phyloP scores from a whole-genome alignment of 2,888 invertebrate genomes.

The Gymnocheta viridis region DNA sequence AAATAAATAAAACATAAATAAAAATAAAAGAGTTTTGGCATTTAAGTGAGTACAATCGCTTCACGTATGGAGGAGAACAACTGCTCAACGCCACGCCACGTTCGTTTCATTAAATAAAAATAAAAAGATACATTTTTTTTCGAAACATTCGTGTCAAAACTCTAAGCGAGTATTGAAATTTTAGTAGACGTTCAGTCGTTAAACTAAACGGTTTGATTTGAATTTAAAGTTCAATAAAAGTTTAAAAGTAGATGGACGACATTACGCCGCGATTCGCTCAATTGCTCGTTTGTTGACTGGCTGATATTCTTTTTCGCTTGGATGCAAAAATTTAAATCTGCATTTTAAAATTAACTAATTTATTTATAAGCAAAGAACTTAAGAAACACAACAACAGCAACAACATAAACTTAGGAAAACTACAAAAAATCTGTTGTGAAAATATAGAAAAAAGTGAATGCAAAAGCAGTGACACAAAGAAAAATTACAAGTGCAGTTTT shows the following conservation, averaged over 20 bases:
- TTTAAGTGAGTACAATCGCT: slow-evolving; percentile 1
- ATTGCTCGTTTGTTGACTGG: neutral
- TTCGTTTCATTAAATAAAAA: slow-evolving; percentile 31
- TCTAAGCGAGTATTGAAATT: slow-evolving; percentile 63
- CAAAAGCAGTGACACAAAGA: slow-evolving; percentile 19
- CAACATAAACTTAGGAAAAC: slow-evolving; percentile 24
- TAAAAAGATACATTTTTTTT: slow-evolving; percentile 35
- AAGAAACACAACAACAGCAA: slow-evolving; percentile 29
- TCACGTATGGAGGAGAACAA: slow-evolving; percentile 4
- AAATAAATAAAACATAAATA: neutral
- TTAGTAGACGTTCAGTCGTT: slow-evolving; percentile 65
- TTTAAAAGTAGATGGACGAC: neutral
- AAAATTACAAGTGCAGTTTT: slow-evolving; percentile 15
- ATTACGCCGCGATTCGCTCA: neutral
- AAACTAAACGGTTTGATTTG: slow-evolving; percentile 62
- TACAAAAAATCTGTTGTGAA: slow-evolving; percentile 12
- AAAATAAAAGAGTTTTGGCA: slow-evolving; percentile 9
- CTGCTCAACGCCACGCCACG: slow-evolving; percentile 33
- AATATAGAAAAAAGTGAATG: slow-evolving; percentile 12
- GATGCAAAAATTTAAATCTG: slow-evolving; percentile 29
- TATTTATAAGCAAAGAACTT: slow-evolving; percentile 46
- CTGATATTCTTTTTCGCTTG: slow-evolving; percentile 17
- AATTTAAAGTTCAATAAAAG: neutral
- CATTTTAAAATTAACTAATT: slow-evolving; percentile 36
- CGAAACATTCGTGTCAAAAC: slow-evolving; percentile 37